phyloP scores from a whole-genome alignment of 2,888 invertebrate species.

The Rhagonycha lutea region DNA sequence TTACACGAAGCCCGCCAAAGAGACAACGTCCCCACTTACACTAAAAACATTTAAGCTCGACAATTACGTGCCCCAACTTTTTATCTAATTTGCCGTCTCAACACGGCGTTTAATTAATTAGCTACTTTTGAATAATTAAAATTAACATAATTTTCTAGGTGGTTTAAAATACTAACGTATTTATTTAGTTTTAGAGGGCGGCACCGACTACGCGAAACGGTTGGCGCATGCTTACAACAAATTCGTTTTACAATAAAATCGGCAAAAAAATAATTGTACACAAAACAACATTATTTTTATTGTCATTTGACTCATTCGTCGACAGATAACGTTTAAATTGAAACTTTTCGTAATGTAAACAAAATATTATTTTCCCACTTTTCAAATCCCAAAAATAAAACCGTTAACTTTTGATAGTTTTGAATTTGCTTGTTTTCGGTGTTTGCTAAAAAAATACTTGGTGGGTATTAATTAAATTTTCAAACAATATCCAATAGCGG shows the following conservation, averaged over 20 bases:
- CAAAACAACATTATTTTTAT: not conserved
- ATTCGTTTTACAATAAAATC: not conserved
- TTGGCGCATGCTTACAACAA: not conserved
- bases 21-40: constrained; percentile 10
- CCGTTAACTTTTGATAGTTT: too few relatives aligned
- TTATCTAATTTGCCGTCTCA: not conserved
- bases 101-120: not conserved
- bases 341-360: too few relatives aligned
- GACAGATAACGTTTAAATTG: too few relatives aligned
- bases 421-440: too few relatives aligned
- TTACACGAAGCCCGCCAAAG: constrained; percentile 46
- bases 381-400: too few relatives aligned
- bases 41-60: constrained; percentile 2
- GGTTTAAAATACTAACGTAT: constrained; percentile 29
- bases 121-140: not conserved
- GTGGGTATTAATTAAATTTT: too few relatives aligned
- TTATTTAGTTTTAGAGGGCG: constrained; percentile 26
- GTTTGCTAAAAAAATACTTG: too few relatives aligned
- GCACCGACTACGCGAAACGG: not conserved
- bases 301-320: not conserved
- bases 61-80: not conserved
- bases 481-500: too few relatives aligned
- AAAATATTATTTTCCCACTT: too few relatives aligned
- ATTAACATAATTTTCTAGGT: constrained; percentile 6
- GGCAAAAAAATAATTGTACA: too few relatives aligned